phyloP scores from a whole-genome alignment of 2,888 invertebrate species.

The Hofmannophila pseudospretella region DNA sequence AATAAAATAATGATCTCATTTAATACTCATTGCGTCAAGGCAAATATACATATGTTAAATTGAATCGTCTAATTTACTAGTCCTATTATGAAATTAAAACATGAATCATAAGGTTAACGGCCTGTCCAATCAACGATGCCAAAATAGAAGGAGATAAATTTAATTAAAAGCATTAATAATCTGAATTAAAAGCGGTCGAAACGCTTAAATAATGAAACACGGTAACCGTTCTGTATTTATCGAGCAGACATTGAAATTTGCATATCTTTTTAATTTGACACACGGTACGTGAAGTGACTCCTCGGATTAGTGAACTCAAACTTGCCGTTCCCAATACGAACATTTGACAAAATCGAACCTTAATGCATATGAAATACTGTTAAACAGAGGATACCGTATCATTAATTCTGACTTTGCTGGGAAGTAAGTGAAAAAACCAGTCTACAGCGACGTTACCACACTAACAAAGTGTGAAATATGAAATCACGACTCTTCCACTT shows the following conservation, averaged over 20 bases:
- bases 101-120: conserved; percentile 56
- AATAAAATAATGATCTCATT: no score
- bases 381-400: conserved; percentile 19
- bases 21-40: no score
- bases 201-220: conserved; percentile 51
- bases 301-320: conserved; percentile 26
- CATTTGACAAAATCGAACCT: conserved; percentile 24
- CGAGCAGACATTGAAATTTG: conserved; percentile 51
- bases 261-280: conserved; percentile 67
- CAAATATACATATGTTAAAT: no score
- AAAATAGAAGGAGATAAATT: conserved; percentile 66
- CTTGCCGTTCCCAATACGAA: conserved; percentile 5
- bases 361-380: conserved; percentile 20
- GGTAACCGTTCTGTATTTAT: conserved; percentile 46
- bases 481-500: conserved; percentile 73
- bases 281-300: conserved; percentile 35
- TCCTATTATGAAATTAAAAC: conserved; percentile 29
- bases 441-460: conserved; percentile 55
- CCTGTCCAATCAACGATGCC: conserved; percentile 44
- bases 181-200: conserved; percentile 53
- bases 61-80: conserved; percentile 1
- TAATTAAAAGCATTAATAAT: conserved; percentile 71
- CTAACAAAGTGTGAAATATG: conserved; percentile 75
- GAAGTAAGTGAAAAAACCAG: conserved; percentile 58
- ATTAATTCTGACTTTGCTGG: conserved; percentile 22